A percentile compares a stretch with the other conserved stretches of the same genome.
Evolutionary conservation across 2,113 vertebrate species (phyloP).

Genomic region (Peromyscus californicus): DNA sequence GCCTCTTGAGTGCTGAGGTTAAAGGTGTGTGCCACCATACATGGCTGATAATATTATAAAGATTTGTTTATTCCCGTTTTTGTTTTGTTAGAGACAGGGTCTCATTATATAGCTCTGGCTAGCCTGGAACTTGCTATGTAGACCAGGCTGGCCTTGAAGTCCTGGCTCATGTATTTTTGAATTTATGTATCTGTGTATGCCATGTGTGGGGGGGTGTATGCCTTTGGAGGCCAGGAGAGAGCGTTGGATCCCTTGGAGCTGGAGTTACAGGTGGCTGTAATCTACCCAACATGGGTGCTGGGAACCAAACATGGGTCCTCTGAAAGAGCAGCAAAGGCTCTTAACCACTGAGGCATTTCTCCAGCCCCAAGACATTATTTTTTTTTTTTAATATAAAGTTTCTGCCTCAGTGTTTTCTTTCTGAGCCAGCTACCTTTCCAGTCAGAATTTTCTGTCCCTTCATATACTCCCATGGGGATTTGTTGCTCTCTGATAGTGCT

Average conservation of each 20-base stretch:
- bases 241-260: background rate
- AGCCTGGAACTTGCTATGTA: background rate
- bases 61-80: background rate
- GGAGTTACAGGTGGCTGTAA: background rate
- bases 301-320: background rate
- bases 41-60: background rate
- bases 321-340: background rate
- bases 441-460: background rate
- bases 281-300: no score
- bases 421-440: background rate
- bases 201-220: background rate
- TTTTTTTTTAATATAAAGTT: conserved; percentile 13
- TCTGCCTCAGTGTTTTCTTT: background rate
- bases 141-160: background rate
- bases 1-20: background rate
- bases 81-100: background rate
- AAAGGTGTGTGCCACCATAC: background rate
- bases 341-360: background rate
- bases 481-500: background rate
- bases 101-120: background rate
- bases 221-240: background rate
- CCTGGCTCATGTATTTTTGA: no score
- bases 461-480: background rate
- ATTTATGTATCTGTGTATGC: background rate
- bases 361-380: background rate